Percentiles rank a stretch among this genome's conserved stretches.
Conservation (phyloP, 2,113 vertebrate genomes). For the Salvator merianae region DNA sequence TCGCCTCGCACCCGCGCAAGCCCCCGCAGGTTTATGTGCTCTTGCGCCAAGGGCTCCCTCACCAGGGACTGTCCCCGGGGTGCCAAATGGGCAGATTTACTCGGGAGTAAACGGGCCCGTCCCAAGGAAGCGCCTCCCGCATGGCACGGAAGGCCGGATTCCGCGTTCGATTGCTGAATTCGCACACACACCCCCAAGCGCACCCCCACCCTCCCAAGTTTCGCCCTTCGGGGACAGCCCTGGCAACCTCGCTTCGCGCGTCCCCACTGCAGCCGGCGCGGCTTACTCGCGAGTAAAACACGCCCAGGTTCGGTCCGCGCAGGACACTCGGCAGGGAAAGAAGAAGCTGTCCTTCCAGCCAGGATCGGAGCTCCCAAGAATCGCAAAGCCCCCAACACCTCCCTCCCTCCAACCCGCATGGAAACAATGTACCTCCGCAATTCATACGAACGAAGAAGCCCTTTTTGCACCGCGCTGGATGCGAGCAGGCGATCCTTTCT, state of each 20-base stretch:
- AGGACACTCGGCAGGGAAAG: not conserved
- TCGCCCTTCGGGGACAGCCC: too few species aligned
- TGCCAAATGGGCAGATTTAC: not conserved
- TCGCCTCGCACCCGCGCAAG: too few species aligned
- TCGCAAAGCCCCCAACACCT: not conserved
- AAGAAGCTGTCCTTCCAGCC: not conserved
- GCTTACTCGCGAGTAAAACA: not conserved
- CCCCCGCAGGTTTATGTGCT: not conserved
- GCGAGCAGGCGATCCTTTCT: too few species aligned
- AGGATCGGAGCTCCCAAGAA: too few species aligned
- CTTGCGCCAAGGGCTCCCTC: too few species aligned
- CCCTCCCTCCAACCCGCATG: not conserved
- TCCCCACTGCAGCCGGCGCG: not conserved
- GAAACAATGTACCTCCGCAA: too few species aligned
- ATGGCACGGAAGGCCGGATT: not conserved
- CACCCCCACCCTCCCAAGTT: too few species aligned
- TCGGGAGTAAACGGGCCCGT: not conserved
- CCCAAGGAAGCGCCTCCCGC: not conserved
- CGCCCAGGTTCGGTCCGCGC: not conserved
- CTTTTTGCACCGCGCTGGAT: too few species aligned
- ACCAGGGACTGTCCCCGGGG: too few species aligned
- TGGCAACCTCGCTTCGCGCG: too few species aligned
- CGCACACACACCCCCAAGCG: too few species aligned
- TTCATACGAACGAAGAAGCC: too few species aligned
- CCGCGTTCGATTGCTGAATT: not conserved